A percentile compares a stretch with the other conserved stretches of the same genome.
These are phyloP conservation scores for Pseudorhiza aurosa DNA, from an alignment of 30 jellyfish, hydroid and myxozoan genomes.

Conservation along the genomic window DNA sequence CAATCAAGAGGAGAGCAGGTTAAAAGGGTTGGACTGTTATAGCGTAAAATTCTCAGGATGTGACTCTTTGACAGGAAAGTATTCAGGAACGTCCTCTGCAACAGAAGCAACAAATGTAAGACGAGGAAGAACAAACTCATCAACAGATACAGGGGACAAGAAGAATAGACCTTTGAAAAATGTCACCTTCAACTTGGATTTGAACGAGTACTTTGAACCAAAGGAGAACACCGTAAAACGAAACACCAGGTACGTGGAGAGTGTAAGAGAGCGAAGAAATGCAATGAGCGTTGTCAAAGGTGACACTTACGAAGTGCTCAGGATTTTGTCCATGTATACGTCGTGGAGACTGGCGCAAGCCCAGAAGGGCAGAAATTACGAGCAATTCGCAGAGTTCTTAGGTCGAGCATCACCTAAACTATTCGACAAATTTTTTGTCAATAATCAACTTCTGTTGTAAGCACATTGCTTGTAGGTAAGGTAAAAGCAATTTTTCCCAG, in stretches of 20 bases:
- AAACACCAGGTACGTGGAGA: slow-evolving; percentile 4
- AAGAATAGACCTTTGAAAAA: neutral
- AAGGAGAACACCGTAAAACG: slow-evolving; percentile 1
- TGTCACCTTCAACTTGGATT: slow-evolving; percentile 29
- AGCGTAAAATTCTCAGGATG: neutral
- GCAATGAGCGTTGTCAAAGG: slow-evolving; percentile 33
- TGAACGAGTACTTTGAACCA: slow-evolving; percentile 31
- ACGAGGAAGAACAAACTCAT: neutral
- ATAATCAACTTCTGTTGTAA: neutral
- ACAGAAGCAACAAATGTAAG: neutral
- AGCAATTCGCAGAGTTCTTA: slow-evolving; percentile 13
- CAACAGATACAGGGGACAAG: neutral
- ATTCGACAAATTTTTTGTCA: slow-evolving; percentile 15
- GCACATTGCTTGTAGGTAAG: too few species aligned
- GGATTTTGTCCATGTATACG: slow-evolving; percentile 48
- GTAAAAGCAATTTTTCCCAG: too few species aligned
- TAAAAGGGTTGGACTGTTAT: neutral
- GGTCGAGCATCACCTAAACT: slow-evolving; percentile 46
- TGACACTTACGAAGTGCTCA: slow-evolving; percentile 41
- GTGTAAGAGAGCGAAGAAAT: slow-evolving; percentile 20
- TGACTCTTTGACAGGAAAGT: neutral
- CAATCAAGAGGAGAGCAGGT: too few species aligned
- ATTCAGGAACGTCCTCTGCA: neutral
- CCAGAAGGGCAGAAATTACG: slow-evolving; percentile 37
- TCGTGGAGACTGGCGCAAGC: slow-evolving; percentile 49